Evolutionary conservation across 1,140 invertebrate species (phyloP).

Genomic region (Drosophila biarmipes): DNA sequence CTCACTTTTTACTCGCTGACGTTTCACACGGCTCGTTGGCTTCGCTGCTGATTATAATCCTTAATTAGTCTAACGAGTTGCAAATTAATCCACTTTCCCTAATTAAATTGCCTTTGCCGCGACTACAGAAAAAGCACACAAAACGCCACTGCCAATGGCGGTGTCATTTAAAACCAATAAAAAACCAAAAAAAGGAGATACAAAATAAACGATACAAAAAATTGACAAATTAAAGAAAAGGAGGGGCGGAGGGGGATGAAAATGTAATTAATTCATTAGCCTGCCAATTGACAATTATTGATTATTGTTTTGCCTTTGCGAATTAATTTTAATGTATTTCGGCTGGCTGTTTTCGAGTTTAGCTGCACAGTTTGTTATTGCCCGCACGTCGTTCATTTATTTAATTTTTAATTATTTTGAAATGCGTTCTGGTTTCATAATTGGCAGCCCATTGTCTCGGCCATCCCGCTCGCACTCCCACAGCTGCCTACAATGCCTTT

Average conservation of each 20-base stretch:
- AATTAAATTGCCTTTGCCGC: conserved; percentile 77
- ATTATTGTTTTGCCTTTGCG: conserved; percentile 68
- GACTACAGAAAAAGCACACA: conserved; percentile 30
- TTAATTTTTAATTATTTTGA: conserved; percentile 76
- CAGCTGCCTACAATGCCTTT: conserved; percentile 35
- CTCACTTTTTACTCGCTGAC: conserved; percentile 31
- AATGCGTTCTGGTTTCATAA: conserved; percentile 71
- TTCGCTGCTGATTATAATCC: conserved; percentile 74
- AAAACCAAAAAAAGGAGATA: conserved; percentile 24
- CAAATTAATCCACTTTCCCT: conserved; percentile 84
- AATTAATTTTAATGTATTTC: conserved; percentile 63
- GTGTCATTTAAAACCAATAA: conserved; percentile 14
- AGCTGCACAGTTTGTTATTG: conserved; percentile 35
- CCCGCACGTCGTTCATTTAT: conserved; percentile 56
- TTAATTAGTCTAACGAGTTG: conserved; percentile 84
- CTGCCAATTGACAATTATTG: conserved; percentile 79
- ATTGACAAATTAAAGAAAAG: conserved; percentile 29
- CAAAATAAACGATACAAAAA: conserved; percentile 18
- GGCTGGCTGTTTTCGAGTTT: conserved; percentile 33
- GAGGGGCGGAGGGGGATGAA: conserved; percentile 1
- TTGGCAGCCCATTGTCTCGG: conserved; percentile 63
- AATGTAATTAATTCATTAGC: conserved; percentile 81
- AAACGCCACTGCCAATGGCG: conserved; percentile 16
- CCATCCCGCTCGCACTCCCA: neutral
- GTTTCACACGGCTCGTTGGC: conserved; percentile 45